Evolutionary conservation across 1,140 invertebrate species (phyloP), one percentile per base, ranked within the genome.

Genomic region (Cherax quadricarinatus): DNA sequence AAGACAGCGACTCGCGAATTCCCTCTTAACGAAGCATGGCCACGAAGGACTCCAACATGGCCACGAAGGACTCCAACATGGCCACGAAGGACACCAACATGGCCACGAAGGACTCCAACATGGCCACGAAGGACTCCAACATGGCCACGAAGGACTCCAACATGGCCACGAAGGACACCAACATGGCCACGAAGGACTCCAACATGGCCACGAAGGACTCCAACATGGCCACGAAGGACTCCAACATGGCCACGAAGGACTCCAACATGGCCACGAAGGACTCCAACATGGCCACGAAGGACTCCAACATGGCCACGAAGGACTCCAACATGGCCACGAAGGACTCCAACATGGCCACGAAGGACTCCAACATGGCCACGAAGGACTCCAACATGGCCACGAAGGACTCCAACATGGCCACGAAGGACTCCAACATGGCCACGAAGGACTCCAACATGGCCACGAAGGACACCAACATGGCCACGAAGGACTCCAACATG

Each of bases 1-100:
- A 51, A 62, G 85, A 86, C 85, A 86, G 85, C 48, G 48, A 12
- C 85, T 49, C 66, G 66, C 48, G 49, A 70, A 82, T 49, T 86
- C 66, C 83, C 66, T 66, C 41, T 53, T 41, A 21, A 48, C 53
- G 62, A 24, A 21, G 16, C 18, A 21, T 70, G 12, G 62, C 18
- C 62, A 70, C 16, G 62, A 70, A 70, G 62, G 30, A 41, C 30
- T 41, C 30, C 30, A 41, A 41, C 16, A 16, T 16, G 62, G 62
- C 21, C 62, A 70, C 62, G 5, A 16, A 18, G 21, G 12, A 16
- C 12, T 70, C 5, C 12, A 70, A n/a, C 21, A 70, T 70, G 62
- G 62, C 21, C 62, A 70, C 62, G 18, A 10, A 18, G 62, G 10
- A 16, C 12, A 0, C 16, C 12, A n/a, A n/a, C 53, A 57, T 57